Conservation (phyloP, 2,113 vertebrate genomes). For the Lophotis ruficrista region DNA sequence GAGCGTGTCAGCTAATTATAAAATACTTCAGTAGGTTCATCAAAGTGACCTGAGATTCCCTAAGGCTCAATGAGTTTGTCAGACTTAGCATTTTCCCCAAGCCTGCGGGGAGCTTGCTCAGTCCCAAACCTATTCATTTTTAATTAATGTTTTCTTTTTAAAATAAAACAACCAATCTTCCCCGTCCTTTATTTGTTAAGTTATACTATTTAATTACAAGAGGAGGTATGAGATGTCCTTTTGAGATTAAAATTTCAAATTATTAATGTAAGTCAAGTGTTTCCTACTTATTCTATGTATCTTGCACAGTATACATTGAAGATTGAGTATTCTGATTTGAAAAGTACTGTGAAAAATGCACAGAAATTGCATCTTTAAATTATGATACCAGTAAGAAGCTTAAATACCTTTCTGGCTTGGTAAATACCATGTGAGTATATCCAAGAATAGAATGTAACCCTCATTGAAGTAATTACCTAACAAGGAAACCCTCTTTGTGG, state of each 20-base stretch:
- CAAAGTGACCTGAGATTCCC: slow-evolving; percentile 41
- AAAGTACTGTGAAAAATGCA: not conserved
- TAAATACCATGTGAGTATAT: not conserved
- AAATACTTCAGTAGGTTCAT: slow-evolving; percentile 53
- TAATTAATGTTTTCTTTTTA: slow-evolving; percentile 54
- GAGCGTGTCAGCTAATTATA: slow-evolving; percentile 39
- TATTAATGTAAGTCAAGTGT: not conserved
- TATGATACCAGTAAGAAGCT: not conserved
- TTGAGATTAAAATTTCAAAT: not conserved
- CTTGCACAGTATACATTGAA: not conserved
- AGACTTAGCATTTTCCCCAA: slow-evolving; percentile 37
- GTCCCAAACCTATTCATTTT: not conserved
- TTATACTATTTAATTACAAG: not conserved
- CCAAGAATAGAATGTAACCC: not conserved
- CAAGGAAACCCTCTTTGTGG: not conserved
- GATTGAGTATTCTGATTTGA: not conserved
- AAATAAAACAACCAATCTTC: not conserved
- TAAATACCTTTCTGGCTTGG: not conserved
- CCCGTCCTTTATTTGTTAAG: not conserved
- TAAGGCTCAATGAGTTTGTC: slow-evolving; percentile 10
- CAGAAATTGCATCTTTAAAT: not conserved
- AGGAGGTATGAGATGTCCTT: not conserved
- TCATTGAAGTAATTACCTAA: not conserved
- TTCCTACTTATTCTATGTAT: not conserved
- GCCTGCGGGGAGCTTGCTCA: slow-evolving; percentile 23